Conservation (phyloP, 2,797 vertebrate genomes). For the Rhynchonycteris naso region DNA sequence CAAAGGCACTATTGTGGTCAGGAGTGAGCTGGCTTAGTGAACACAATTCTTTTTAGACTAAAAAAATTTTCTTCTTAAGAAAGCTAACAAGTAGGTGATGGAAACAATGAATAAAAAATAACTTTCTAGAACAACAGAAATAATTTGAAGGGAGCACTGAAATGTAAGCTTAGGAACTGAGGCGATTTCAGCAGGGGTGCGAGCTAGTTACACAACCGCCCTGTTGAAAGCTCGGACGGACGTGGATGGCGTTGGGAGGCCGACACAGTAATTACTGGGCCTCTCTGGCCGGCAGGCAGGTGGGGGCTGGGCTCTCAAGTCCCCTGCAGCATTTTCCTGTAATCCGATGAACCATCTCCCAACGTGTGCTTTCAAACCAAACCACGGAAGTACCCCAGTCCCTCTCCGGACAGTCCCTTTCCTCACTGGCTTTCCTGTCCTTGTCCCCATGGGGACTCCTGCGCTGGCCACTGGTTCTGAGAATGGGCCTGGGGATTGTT, state of each 20-base stretch:
- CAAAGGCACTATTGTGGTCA: conserved; percentile 82
- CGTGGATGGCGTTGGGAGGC: conserved; percentile 82
- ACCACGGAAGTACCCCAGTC: too few relatives aligned
- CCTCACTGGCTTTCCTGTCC: too few relatives aligned
- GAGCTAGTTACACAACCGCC: conserved; percentile 85
- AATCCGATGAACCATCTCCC: conserved; percentile 72
- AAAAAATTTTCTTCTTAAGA: conserved; percentile 75
- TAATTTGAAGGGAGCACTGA: conserved; percentile 82
- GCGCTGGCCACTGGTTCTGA: not conserved
- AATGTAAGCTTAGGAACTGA: conserved; percentile 82
- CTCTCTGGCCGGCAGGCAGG: conserved; percentile 84
- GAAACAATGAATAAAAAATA: conserved; percentile 81
- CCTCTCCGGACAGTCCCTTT: too few relatives aligned
- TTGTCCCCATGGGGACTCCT: too few relatives aligned
- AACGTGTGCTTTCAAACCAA: not conserved
- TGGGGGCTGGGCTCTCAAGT: conserved; percentile 85
- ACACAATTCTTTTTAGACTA: conserved; percentile 75
- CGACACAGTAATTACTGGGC: conserved; percentile 81
- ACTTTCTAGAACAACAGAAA: conserved; percentile 82
- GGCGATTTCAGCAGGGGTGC: conserved; percentile 80
- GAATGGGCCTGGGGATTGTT: not conserved
- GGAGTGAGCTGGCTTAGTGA: conserved; percentile 73
- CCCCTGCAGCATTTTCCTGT: conserved; percentile 81
- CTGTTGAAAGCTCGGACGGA: conserved; percentile 87
- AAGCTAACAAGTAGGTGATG: conserved; percentile 78